Conservation (phyloP, 2,113 vertebrate species). For the Daubentonia madagascariensis region DNA sequence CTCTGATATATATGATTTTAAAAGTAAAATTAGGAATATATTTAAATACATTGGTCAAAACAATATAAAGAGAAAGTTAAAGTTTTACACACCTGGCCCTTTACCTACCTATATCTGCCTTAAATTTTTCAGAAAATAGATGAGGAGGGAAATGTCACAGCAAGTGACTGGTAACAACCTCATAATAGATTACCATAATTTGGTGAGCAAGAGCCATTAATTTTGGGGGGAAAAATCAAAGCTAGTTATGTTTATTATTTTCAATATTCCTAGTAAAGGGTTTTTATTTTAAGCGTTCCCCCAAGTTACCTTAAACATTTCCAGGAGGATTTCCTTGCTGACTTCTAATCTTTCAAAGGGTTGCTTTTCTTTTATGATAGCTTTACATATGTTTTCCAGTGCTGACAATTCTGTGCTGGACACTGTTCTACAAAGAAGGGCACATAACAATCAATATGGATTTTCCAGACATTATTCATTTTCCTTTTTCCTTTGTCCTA, state of each 20-base stretch:
- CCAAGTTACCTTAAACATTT: constrained; percentile 87
- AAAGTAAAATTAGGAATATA: background rate
- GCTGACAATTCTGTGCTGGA: constrained; percentile 83
- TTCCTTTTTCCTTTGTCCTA: background rate
- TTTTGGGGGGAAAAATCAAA: background rate
- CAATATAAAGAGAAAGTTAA: background rate
- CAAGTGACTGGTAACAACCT: background rate
- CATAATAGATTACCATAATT: background rate
- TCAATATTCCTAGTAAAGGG: background rate
- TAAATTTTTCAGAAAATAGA: background rate
- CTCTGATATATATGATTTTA: background rate
- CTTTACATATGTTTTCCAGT: constrained; percentile 82
- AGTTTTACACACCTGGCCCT: background rate
- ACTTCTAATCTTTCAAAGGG: constrained; percentile 87
- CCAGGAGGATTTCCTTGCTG: constrained; percentile 83
- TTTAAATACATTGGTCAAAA: background rate
- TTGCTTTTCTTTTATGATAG: constrained; percentile 86
- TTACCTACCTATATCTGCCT: background rate
- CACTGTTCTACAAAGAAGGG: constrained; percentile 77
- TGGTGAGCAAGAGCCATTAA: background rate
- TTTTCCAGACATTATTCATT: accelerated
- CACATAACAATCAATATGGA: background rate
- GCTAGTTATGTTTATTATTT: background rate
- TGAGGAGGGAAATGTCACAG: background rate
- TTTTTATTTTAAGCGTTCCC: background rate